Conservation (phyloP, 2,113 vertebrate species). For the Chinchilla lanigera region DNA sequence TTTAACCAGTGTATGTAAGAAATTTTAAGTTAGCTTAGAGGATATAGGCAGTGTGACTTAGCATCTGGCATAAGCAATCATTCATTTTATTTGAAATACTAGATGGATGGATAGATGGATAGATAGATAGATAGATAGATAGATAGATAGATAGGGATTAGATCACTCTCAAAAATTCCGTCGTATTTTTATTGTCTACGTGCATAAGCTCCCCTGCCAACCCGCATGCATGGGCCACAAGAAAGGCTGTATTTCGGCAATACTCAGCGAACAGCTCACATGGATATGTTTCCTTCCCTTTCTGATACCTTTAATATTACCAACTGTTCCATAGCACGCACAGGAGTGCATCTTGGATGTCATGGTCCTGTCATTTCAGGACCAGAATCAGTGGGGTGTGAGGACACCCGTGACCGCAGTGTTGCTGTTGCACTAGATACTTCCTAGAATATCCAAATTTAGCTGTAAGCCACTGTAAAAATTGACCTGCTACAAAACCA, state of each 20-base stretch:
- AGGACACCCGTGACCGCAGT: neutral
- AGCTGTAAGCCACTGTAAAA: neutral
- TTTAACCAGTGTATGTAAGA: neutral
- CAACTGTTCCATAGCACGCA: neutral
- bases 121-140: neutral
- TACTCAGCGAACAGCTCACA: neutral
- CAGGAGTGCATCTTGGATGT: neutral
- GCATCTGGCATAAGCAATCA: neutral
- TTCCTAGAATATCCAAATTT: neutral
- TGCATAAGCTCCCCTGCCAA: neutral
- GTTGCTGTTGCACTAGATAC: neutral
- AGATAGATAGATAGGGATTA: neutral
- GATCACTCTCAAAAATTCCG: neutral
- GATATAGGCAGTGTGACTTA: neutral
- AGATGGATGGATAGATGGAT: neutral
- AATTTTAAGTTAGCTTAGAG: neutral
- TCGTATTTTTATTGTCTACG: neutral
- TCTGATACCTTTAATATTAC: neutral
- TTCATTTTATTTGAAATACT: neutral
- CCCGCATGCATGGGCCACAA: too few species aligned
- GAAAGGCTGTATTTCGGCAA: neutral
- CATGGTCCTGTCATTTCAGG: neutral
- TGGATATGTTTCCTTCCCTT: neutral
- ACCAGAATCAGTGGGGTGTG: neutral
- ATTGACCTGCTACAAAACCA: neutral